Percentiles rank a stretch among this genome's conserved stretches.
Conservation (phyloP, 2,797 vertebrate genomes). For the Loriculus beryllinus region DNA sequence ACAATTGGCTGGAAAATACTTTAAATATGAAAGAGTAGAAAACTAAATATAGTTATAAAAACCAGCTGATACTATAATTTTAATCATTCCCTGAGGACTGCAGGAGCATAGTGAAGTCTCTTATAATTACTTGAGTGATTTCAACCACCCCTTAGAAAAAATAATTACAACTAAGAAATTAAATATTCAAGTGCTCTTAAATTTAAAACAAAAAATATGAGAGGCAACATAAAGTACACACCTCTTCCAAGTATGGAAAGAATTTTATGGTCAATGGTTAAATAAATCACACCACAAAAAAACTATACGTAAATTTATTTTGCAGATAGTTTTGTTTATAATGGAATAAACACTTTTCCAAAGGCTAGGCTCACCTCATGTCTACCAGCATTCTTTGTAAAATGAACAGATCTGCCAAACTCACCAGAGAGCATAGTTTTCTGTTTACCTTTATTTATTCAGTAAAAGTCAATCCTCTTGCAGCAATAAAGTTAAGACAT, state of each 20-base stretch:
- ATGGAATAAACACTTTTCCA: neutral
- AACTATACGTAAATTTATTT: neutral
- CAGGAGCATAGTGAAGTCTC: neutral
- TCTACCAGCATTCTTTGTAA: neutral
- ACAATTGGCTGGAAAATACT: neutral
- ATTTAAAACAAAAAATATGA: neutral
- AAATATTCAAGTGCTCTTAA: neutral
- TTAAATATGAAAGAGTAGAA: neutral
- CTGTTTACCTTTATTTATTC: neutral
- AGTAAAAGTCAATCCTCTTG: neutral
- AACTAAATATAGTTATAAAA: neutral
- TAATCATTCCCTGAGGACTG: neutral
- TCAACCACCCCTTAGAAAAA: neutral
- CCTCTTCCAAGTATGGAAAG: neutral
- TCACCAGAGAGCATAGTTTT: neutral
- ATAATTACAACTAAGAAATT: neutral
- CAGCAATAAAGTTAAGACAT: neutral
- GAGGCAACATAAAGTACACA: neutral
- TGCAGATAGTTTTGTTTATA: neutral
- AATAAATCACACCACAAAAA: neutral
- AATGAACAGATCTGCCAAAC: neutral
- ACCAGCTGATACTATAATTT: neutral
- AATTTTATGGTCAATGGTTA: neutral
- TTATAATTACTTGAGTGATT: neutral
- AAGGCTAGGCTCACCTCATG: rapidly evolving